Conservation (phyloP, 2,888 invertebrate species). For the Drosophila pseudotalamancana region DNA sequence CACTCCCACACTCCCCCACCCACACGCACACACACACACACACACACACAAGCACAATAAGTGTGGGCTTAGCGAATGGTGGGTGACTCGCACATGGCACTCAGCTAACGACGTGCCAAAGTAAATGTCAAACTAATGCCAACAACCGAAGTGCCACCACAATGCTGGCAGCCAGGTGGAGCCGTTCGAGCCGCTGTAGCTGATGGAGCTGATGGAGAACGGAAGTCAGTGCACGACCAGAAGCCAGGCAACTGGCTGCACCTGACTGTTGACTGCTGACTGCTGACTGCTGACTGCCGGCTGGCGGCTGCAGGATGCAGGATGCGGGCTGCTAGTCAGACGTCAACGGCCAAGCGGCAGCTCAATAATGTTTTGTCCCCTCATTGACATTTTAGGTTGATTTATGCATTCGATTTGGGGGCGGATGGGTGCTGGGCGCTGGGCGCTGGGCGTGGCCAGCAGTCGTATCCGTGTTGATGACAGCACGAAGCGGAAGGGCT, state of each 20-base stretch:
- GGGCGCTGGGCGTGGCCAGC: neutral
- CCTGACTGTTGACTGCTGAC: neutral
- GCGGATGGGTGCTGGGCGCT: neutral
- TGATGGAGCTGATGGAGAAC: no score
- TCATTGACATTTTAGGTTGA: constrained; percentile 75
- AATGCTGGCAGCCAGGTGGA: constrained; percentile 48
- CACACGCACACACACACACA: constrained; percentile 1
- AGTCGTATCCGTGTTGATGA: constrained; percentile 33
- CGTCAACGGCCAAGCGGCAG: constrained; percentile 55
- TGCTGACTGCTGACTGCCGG: neutral
- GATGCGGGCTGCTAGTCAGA: constrained; percentile 50
- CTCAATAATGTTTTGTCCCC: constrained; percentile 75
- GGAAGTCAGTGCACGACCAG: constrained; percentile 22
- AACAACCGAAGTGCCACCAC: constrained; percentile 56
- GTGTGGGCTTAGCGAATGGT: neutral
- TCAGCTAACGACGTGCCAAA: constrained; percentile 76
- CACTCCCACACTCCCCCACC: constrained; percentile 9
- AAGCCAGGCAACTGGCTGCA: neutral
- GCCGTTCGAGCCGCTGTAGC: no score
- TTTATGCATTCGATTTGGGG: constrained; percentile 32
- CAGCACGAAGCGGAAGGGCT: constrained; percentile 3
- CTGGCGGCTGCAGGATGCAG: constrained; percentile 19
- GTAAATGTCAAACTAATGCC: constrained; percentile 80
- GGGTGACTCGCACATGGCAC: constrained; percentile 50
- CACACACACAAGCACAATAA: neutral